Evolutionary conservation across 2,797 vertebrate genomes (phyloP), one percentile per base, ranked within the genome.

Genomic region (Gephyroberyx darwinii): DNA sequence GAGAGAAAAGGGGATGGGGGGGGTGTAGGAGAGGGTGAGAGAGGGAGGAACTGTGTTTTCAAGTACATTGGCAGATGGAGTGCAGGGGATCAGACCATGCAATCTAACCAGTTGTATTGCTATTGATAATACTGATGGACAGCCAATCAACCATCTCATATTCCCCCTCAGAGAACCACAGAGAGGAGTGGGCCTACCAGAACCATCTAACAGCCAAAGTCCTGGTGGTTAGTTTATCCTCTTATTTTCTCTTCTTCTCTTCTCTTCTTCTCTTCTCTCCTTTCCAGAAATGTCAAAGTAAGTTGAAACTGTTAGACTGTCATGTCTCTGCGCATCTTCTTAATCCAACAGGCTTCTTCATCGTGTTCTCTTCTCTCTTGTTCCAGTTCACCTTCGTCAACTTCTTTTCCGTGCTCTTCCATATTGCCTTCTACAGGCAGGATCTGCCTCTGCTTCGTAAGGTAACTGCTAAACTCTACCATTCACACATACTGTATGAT

Each of bases 371-470:
- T 50, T 57, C 37, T 78, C n/a, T 74, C 31, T 86, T n/a, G 43
- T 58, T 48, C 16, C 73, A 95, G 95, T 95, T 95, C 82, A 95
- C 92, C 43, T 95, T 95, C 90, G 93, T 95, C 82, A 95, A 95
- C 87, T 92, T 88, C 88, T 95, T 95, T 74, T 92, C 94, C 0
- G 93, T 95, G 55, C 91, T 95, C 74, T 95, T 95, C 88, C 94
- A 95, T 84, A 95, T 95, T 2, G 94, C 94, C 61, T 93, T 95
- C 87, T 92, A 91, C 84, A 94, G 92, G 74, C 93, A 95, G 84
- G 94, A 95, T 43, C 82, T 95, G 53, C 71, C 90, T 63, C 84
- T 95, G 71, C 91, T 95, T 5, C 92, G 90, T 14, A 95, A 95
- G 94, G 95, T 95, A 86, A 74, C 3, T 26, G 37, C 35, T 45